Conservation (phyloP, 2,888 invertebrate species). For the Tetheella fluctuosa region DNA sequence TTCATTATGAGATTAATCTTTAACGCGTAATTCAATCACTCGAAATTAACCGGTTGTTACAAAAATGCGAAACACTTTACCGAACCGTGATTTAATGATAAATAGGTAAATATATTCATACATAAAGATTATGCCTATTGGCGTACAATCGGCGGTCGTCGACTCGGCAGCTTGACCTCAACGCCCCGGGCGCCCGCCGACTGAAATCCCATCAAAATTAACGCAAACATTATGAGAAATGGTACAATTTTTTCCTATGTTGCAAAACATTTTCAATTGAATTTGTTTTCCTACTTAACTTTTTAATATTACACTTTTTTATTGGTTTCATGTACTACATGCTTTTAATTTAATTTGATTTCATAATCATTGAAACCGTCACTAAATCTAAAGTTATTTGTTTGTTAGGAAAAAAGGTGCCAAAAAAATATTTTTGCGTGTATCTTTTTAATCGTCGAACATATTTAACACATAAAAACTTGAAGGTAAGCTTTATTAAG, state of each 20-base stretch:
- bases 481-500: no score
- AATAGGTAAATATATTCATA: constrained; percentile 32
- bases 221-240: constrained; percentile 19
- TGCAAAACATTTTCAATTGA: constrained; percentile 2
- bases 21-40: no score
- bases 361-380: neutral
- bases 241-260: neutral
- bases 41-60: no score
- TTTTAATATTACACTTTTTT: neutral
- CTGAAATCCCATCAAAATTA: constrained; percentile 44
- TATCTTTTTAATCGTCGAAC: no score
- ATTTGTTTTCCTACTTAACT: constrained; percentile 1
- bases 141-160: constrained; percentile 54
- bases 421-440: neutral
- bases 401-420: neutral
- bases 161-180: constrained; percentile 49
- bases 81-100: no score
- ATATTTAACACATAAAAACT: no score
- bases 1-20: no score
- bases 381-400: neutral
- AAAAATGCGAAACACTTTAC: no score
- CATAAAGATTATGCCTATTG: constrained; percentile 50
- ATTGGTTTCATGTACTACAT: neutral
- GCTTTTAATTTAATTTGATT: neutral
- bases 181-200: constrained; percentile 18